A percentile compares a stretch with the other conserved stretches of the same genome.
These are phyloP conservation scores for Hydrolagus colliei DNA, from an alignment of 2,797 vertebrate species.

Conservation along the genomic window DNA sequence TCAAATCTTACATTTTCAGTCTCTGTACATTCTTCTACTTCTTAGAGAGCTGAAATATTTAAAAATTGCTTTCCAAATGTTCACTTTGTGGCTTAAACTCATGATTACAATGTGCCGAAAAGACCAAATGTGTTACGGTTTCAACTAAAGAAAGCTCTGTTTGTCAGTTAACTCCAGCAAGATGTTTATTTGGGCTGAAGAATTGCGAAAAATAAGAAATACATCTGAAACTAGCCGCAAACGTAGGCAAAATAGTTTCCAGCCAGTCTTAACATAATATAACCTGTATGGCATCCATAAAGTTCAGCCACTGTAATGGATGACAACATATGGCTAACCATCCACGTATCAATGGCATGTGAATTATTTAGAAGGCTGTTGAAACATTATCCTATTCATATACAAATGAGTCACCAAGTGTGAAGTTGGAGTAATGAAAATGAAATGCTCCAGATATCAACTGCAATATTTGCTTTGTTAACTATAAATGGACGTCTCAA, in stretches of 20 bases:
- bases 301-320: not conserved
- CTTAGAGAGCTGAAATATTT: not conserved
- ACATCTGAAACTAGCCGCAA: not conserved
- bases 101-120: not conserved
- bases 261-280: not conserved
- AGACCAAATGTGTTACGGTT: conserved; percentile 14
- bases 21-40: not conserved
- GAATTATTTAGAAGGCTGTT: conserved; percentile 62
- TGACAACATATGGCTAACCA: conserved; percentile 45
- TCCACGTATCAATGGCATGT: conserved; percentile 56
- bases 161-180: not conserved
- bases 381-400: conserved; percentile 53
- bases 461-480: not conserved
- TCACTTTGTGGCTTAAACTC: not conserved
- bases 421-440: conserved; percentile 19
- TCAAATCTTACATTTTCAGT: not conserved
- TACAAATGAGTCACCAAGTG: conserved; percentile 35
- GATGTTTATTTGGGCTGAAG: not conserved
- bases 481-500: not conserved
- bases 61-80: not conserved
- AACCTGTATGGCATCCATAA: not conserved
- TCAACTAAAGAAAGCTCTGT: not conserved
- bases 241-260: not conserved
- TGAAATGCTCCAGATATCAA: not conserved
- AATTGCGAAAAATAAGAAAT: not conserved